Base-by-base conservation (phyloP, 2,888 invertebrate species). In the Pyrrhia umbra region DNA sequence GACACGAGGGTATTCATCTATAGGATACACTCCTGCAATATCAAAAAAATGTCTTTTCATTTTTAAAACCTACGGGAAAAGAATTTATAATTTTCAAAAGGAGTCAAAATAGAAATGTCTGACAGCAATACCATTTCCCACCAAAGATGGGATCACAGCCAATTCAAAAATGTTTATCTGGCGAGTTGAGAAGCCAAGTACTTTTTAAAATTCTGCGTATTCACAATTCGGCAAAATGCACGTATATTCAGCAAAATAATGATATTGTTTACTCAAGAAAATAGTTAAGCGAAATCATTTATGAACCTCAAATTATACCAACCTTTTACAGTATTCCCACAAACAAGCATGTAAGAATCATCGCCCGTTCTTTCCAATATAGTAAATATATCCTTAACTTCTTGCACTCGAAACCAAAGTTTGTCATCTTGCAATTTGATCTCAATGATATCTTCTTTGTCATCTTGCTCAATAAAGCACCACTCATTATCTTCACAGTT, bases 271-370 rank as follows among this genome's bases (percentile, higher is more conserved):
- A n/a, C 34, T 0, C n/a, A 34, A 34, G 34, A n/a, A n/a, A 23
- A 23, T 4, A 23, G 2, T 23, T 23, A 2, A 4, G 2, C 23
- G 2, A 23, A 4, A 23, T 27, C n/a, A n/a, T n/a, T n/a, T 27
- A 10, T 2, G 8, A 43, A 15, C 25, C 0, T 4, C 16, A 5
- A 39, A 25, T 5, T 8, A 3, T 2, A 46, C 51, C 0, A 8
- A 97, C 98, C 98, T 88, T 96, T 96, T 2, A 96, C 97, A 1
- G 98, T 98, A 82, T 97, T 97, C 15, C 98, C 98, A 21, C 96
- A 96, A 0, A 97, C 95, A 9, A 98, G 85, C 87, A 96, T 95
- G 72, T 97, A 97, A 9, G 92, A 90, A 2, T 91, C 86, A 6
- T 66, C 72, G 6, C 92, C 84, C 8, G 91, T 88, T 49, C 90